Conservation (phyloP, 2,113 vertebrate genomes). For the Ctenodactylus gundi region DNA sequence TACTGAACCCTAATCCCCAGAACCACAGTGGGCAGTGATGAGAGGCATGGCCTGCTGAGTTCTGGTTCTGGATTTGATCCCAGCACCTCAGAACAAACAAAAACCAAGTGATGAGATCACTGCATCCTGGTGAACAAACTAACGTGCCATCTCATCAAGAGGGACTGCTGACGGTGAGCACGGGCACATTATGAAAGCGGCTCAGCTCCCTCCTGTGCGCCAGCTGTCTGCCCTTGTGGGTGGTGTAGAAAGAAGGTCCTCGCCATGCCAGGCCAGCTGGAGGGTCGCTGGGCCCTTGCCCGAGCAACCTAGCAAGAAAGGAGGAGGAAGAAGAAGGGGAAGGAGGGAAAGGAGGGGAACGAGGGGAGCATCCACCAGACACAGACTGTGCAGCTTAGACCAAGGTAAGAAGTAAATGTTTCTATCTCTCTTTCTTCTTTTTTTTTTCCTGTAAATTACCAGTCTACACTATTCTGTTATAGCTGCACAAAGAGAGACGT, state of each 20-base stretch:
- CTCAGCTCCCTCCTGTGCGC: background rate
- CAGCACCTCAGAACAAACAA: background rate
- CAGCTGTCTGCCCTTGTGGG: background rate
- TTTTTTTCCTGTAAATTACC: background rate
- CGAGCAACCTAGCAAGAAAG: background rate
- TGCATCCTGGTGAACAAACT: too few relatives aligned
- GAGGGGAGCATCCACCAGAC: too few relatives aligned
- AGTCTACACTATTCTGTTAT: background rate
- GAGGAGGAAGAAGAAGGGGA: background rate
- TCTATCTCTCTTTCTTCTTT: background rate
- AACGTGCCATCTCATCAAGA: too few relatives aligned
- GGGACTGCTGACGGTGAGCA: too few relatives aligned
- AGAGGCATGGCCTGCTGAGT: background rate
- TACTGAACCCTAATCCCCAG: background rate
- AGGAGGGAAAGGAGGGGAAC: too few relatives aligned
- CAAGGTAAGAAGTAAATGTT: background rate
- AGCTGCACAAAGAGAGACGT: background rate
- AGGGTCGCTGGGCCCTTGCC: background rate
- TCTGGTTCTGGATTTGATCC: background rate
- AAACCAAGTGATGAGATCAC: background rate
- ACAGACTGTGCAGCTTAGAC: too few relatives aligned
- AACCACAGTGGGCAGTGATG: background rate
- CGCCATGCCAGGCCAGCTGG: background rate
- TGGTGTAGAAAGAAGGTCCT: too few relatives aligned
- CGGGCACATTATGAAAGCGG: background rate